Conservation (phyloP, 2,113 vertebrate genomes). For the Gobiocypris rarus region DNA sequence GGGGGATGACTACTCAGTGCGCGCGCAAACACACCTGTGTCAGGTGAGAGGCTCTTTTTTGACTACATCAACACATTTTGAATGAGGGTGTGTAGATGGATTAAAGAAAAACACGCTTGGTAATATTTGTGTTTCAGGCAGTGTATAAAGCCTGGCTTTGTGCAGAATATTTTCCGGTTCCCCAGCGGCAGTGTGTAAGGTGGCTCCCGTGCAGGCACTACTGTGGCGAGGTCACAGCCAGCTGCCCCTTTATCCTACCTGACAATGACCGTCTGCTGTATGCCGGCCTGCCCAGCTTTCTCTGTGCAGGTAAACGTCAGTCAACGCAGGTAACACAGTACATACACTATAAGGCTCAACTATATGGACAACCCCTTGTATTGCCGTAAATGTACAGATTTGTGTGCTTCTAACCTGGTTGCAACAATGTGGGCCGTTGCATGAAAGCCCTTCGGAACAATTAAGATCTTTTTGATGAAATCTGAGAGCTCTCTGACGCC, state of each 20-base stretch:
- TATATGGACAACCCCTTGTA: not conserved
- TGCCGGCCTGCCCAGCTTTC: slow-evolving; percentile 88
- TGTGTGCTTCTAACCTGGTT: not conserved
- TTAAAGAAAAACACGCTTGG: not conserved
- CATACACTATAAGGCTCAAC: too few relatives aligned
- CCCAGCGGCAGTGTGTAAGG: slow-evolving; percentile 86
- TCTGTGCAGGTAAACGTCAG: slow-evolving; percentile 82
- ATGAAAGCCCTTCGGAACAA: too few relatives aligned
- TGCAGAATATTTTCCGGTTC: slow-evolving; percentile 88
- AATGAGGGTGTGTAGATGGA: not conserved
- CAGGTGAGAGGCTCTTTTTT: not conserved
- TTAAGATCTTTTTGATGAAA: too few relatives aligned
- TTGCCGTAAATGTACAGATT: not conserved
- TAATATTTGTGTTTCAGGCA: slow-evolving; percentile 69
- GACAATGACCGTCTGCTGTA: slow-evolving; percentile 89
- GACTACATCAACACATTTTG: not conserved
- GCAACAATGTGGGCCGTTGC: not conserved
- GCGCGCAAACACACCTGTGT: slow-evolving; percentile 69
- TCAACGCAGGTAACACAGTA: too few relatives aligned
- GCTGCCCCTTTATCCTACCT: slow-evolving; percentile 88
- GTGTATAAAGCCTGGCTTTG: slow-evolving; percentile 93
- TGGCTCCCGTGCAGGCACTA: slow-evolving; percentile 90
- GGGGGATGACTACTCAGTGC: slow-evolving; percentile 84
- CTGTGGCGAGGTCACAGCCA: slow-evolving; percentile 87
- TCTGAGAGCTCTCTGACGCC: too few relatives aligned